Conservation (phyloP, 1,140 invertebrate species). For the Leptopilina clavipes region DNA sequence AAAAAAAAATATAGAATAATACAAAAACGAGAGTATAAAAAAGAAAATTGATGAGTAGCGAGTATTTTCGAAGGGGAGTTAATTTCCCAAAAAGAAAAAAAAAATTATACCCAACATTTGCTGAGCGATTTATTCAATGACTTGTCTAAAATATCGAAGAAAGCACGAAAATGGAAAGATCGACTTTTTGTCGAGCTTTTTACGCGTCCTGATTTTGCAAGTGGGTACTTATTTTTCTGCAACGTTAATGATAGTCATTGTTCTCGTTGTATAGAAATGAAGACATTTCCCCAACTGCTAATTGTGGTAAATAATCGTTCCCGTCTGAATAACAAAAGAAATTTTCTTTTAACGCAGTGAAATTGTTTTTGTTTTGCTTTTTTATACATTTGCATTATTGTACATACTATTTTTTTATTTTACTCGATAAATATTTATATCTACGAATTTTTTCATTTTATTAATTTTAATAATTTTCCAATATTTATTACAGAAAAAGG, state of each 20-base stretch:
- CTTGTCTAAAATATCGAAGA: slow-evolving; percentile 7
- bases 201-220: slow-evolving; percentile 31
- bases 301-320: slow-evolving; percentile 19
- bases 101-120: no score
- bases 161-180: slow-evolving; percentile 11
- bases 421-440: no score
- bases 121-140: neutral
- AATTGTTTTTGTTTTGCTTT: slow-evolving; percentile 6
- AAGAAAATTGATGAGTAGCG: neutral
- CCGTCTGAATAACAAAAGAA: neutral
- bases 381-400: neutral
- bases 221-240: slow-evolving; percentile 33
- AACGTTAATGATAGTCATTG: slow-evolving; percentile 32
- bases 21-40: neutral
- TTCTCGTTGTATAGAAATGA: slow-evolving; percentile 18
- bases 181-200: slow-evolving; percentile 28
- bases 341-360: neutral
- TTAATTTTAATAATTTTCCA: no score
- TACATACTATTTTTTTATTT: no score
- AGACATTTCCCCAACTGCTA: slow-evolving; percentile 19
- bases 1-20: no score
- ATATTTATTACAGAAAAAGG: no score
- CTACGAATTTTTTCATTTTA: no score
- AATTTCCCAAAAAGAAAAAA: neutral
- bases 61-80: neutral